Evolutionary conservation across 2,888 invertebrate genomes (phyloP), one percentile per base, ranked within the genome.

Genomic region (Habroteleia sp.): DNA sequence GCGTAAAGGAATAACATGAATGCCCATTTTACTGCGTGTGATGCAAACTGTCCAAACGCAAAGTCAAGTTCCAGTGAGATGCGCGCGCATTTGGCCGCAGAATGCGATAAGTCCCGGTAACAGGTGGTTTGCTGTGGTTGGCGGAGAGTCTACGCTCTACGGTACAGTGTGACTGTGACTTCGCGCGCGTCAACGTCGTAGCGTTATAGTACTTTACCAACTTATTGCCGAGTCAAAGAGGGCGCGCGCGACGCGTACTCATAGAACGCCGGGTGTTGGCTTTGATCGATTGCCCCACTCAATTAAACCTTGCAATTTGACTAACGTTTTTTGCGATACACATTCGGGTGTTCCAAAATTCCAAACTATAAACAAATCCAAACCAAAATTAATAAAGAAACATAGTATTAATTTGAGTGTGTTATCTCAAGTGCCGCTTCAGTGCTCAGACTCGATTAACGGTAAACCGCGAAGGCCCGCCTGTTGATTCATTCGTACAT

Each of bases 101-200:
- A 31, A 50, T 48, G 60, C 74, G 80, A 80, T 78, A 78, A 80
- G 79, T 82, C 74, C 79, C 80, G 80, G 84, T 88, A 88, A 88
- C 88, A 88, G 88, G 29, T 29, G 29, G 29, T 29, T 29, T 10
- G 4, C 29, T 77, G 81, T 83, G 85, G 87, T 88, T 88, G 88
- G 88, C 79, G 77, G 84, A 82, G 10, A 29, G 1, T 29, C 29
- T 1, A 25, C 10, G 17, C 48, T 44, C 27, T 60, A 37, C 5
- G 25, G 46, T 23, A 35, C 78, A 78, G 74, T 79, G 80, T 79
- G 80, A 78, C 75, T 77, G 50, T 42, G 27, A 5, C 56, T 25
- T 25, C 41, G 54, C 50, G 60, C 50, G 48, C 48, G 48, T 39
- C 20, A 31, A n/a, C 31, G 29, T 39, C 31, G 14, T n/a, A 5